Evolutionary conservation across 2,888 invertebrate species (phyloP).

Genomic region (Priocnemis perturbator): DNA sequence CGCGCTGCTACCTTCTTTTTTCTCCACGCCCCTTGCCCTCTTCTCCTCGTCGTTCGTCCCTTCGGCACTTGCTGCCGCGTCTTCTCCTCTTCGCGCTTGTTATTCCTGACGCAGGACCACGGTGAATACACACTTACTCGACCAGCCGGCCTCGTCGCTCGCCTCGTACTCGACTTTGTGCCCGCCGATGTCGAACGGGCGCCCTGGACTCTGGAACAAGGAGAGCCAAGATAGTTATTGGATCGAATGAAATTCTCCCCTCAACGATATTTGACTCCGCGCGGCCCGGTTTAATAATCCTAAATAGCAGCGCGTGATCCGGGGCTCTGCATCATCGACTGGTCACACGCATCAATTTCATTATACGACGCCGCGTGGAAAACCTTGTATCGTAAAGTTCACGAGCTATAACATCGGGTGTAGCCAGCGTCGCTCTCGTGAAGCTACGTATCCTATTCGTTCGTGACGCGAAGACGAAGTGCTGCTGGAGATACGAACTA

Average conservation of each 20-base stretch:
- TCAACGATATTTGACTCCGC: too few species aligned
- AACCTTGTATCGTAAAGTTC: too few species aligned
- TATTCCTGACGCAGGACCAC: constrained; percentile 65
- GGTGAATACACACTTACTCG: constrained; percentile 75
- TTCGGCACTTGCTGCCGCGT: constrained; percentile 11
- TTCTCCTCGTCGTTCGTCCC: constrained; percentile 7
- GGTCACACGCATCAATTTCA: too few species aligned
- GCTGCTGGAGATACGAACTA: too few species aligned
- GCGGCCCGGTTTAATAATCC: background rate
- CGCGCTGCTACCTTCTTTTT: constrained; percentile 25
- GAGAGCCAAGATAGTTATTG: background rate
- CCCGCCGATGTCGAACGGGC: constrained; percentile 73
- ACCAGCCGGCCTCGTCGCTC: constrained; percentile 76
- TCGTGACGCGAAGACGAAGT: too few species aligned
- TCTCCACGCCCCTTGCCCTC: constrained; percentile 22
- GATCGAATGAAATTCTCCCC: too few species aligned
- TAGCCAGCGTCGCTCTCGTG: too few species aligned
- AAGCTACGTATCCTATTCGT: too few species aligned
- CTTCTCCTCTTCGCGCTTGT: constrained; percentile 15
- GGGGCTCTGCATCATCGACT: too few species aligned
- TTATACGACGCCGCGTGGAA: too few species aligned
- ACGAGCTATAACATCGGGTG: too few species aligned
- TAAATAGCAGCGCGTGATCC: background rate
- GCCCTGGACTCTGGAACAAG: constrained; percentile 74
- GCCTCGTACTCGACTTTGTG: constrained; percentile 76